A percentile compares a stretch with the other conserved stretches of the same genome.
These are phyloP conservation scores for Camponotus fellah DNA, from an alignment of 2,888 invertebrate genomes.

Conservation along the genomic window DNA sequence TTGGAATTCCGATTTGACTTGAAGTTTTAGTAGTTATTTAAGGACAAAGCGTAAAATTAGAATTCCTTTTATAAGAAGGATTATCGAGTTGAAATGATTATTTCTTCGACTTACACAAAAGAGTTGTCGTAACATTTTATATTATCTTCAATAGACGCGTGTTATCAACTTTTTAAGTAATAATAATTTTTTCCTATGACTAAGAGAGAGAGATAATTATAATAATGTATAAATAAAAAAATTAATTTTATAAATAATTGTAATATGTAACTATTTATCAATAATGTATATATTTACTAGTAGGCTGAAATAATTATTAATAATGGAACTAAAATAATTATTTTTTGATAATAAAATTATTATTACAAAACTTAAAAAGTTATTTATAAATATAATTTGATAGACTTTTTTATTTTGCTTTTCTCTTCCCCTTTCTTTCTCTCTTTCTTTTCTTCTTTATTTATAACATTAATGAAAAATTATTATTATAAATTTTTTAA, in stretches of 20 bases:
- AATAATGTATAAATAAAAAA: background rate
- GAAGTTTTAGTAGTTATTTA: constrained; percentile 43
- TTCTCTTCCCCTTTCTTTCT: too few species aligned
- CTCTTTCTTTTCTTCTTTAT: background rate
- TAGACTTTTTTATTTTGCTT: background rate
- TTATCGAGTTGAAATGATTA: background rate
- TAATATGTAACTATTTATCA: background rate
- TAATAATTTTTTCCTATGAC: background rate
- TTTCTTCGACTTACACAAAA: background rate
- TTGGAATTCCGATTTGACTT: constrained; percentile 38
- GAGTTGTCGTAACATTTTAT: background rate
- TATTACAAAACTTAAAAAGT: background rate
- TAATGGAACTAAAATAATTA: background rate
- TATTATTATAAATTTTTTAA: background rate
- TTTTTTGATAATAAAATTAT: constrained; percentile 8
- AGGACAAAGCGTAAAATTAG: constrained; percentile 45
- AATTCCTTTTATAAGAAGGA: constrained; percentile 1
- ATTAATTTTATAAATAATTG: background rate
- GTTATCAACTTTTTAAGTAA: background rate
- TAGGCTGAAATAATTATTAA: too few species aligned
- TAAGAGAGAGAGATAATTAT: background rate
- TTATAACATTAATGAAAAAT: background rate
- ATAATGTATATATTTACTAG: background rate
- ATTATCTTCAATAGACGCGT: background rate
- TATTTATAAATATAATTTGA: background rate